Base-by-base conservation (phyloP, 2,888 invertebrate species). In the Ceratothoa steindachneri region DNA sequence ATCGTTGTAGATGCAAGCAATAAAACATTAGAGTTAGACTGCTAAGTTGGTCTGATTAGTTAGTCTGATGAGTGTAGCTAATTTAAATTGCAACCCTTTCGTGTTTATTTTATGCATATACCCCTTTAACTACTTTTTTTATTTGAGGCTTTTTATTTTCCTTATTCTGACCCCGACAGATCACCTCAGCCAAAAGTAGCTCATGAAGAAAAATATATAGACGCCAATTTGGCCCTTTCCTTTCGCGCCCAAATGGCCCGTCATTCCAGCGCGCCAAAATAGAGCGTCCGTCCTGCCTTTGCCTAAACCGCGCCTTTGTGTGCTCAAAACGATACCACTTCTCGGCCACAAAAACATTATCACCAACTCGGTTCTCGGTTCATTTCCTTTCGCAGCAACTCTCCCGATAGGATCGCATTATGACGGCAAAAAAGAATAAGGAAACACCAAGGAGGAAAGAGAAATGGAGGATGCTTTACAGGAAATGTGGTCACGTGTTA, bases 311-410 rank as follows among this genome's bases (percentile, higher is more conserved):
- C 51, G 51, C 71, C 60, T 74, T 71, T 74, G 74, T 71, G 71
- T 27, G 29, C 74, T 53, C 12, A 70, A 70, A 74, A 74, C 74
- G 74, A 71, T 68, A 55, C 71, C 74, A 74, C 74, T 74, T 74
- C 67, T 70, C 41, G 64, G 19, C 71, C 74, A 74, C 74, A 74
- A 74, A 74, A 74, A 74, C 74, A 74, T 74, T 74, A 74, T 74
- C 74, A 74, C 74, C 67, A 68, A 64, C 74, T 74, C 74, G 71
- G 74, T 74, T 74, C 71, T 74, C 74, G 71, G 68, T 74, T 74
- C 74, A 74, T 74, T 74, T 74, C 74, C 74, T 74, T 67, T 71
- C 71, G 27, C 71, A 67, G 71, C 71, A 71, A 30, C 74, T 41
- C 51, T 41, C 7, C 67, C 74, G 74, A 74, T 74, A 74, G 41